phyloP scores from a whole-genome alignment of 2,888 invertebrate species.

The Vesta saturnalis region DNA sequence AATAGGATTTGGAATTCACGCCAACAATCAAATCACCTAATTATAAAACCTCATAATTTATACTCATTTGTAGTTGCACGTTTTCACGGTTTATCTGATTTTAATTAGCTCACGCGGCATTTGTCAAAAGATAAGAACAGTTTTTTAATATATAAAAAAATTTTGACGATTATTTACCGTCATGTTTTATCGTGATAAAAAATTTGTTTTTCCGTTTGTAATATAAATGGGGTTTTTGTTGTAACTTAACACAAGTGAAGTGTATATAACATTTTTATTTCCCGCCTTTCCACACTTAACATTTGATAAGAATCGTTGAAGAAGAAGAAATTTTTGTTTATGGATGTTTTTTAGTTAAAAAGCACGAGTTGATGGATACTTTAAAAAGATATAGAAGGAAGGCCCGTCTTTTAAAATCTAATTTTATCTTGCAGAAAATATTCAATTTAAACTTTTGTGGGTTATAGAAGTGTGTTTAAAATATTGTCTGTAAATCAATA shows the following conservation, averaged over 20 bases:
- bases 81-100: slow-evolving; percentile 7
- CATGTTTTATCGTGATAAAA: slow-evolving; percentile 1
- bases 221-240: neutral
- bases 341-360: slow-evolving; percentile 16
- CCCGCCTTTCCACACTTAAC: neutral
- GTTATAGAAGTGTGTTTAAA: slow-evolving; percentile 16
- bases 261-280: neutral
- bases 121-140: slow-evolving; percentile 8
- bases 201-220: neutral
- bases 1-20: neutral
- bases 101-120: slow-evolving; percentile 8
- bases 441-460: slow-evolving; percentile 14
- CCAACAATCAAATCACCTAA: slow-evolving; percentile 1
- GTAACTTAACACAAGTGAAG: too few relatives aligned
- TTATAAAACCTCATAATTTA: slow-evolving; percentile 8
- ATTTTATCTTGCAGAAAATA: slow-evolving; percentile 16
- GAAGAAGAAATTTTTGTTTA: slow-evolving; percentile 9
- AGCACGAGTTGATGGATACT: slow-evolving; percentile 17
- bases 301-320: neutral
- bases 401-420: slow-evolving; percentile 11
- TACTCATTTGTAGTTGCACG: slow-evolving; percentile 6
- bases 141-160: neutral
- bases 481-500: slow-evolving; percentile 18
- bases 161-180: neutral
- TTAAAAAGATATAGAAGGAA: neutral